Conservation (phyloP, 2,113 vertebrate species). For the Triplophysa dalaica region DNA sequence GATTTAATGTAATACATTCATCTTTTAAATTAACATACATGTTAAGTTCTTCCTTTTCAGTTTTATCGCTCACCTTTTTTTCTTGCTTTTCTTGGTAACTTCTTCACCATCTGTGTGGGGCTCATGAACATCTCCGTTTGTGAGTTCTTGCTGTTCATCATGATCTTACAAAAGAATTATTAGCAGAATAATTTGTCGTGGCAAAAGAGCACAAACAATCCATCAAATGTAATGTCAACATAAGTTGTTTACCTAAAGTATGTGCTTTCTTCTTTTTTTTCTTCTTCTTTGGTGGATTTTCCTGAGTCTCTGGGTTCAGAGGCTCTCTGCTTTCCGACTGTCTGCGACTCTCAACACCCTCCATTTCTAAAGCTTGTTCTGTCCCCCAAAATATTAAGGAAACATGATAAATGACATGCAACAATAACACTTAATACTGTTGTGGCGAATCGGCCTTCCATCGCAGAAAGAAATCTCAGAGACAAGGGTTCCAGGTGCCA, state of each 20-base stretch:
- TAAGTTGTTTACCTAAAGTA: slow-evolving; percentile 56
- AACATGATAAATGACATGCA: too few species aligned
- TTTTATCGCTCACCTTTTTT: slow-evolving; percentile 76
- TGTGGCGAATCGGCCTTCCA: too few species aligned
- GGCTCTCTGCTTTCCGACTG: slow-evolving; percentile 76
- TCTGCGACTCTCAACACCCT: slow-evolving; percentile 60
- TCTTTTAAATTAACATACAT: background rate
- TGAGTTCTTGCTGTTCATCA: slow-evolving; percentile 62
- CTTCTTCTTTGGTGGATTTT: slow-evolving; percentile 76
- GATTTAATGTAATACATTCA: background rate
- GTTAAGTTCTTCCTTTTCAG: background rate
- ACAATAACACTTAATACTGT: too few species aligned
- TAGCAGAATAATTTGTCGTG: background rate
- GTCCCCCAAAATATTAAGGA: background rate
- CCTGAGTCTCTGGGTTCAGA: slow-evolving; percentile 72
- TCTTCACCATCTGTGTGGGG: slow-evolving; percentile 71
- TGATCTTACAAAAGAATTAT: slow-evolving; percentile 51
- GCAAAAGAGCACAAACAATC: too few species aligned
- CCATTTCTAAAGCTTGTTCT: slow-evolving; percentile 65
- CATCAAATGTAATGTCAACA: too few species aligned
- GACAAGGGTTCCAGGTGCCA: too few species aligned
- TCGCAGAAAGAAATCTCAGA: too few species aligned
- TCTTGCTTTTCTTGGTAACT: slow-evolving; percentile 78
- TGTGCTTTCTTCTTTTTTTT: slow-evolving; percentile 81
- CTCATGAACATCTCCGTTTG: slow-evolving; percentile 77